These are phyloP conservation scores for Mus musculus DNA, from an alignment of 2,113 vertebrate genomes.

Conservation along the genomic window DNA sequence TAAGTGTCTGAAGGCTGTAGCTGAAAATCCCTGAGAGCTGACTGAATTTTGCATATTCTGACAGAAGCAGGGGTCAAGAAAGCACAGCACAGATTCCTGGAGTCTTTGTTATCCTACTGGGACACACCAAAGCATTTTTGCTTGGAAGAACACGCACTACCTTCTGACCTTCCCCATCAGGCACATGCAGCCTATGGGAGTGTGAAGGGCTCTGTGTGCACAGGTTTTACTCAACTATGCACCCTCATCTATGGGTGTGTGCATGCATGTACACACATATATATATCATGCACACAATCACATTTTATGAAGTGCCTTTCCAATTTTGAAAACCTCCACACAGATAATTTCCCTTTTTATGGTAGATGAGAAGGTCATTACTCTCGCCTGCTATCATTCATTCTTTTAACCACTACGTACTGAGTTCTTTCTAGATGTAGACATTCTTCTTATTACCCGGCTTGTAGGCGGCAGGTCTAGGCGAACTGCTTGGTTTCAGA, in stretches of 20 bases:
- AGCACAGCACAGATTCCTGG: not conserved
- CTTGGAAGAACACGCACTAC: not conserved
- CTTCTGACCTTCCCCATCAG: not conserved
- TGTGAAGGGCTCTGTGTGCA: not conserved
- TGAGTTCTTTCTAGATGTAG: not conserved
- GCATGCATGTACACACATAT: not conserved
- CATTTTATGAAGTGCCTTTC: not conserved
- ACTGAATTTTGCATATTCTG: constrained; percentile 17
- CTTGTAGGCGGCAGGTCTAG: not conserved
- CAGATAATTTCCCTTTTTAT: not conserved
- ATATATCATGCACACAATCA: not conserved
- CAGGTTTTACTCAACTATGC: not conserved
- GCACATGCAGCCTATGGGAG: not conserved
- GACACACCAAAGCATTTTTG: not conserved
- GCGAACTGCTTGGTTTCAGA: not conserved
- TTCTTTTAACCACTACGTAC: not conserved
- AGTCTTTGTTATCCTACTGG: not conserved
- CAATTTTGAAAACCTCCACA: not conserved
- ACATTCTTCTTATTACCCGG: not conserved
- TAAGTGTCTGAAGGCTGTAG: constrained; percentile 9
- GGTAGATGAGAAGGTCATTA: not conserved
- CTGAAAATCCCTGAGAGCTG: not conserved
- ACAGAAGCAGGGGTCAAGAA: not conserved
- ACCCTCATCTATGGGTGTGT: not conserved
- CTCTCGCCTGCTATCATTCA: not conserved